Base-by-base conservation (phyloP, 2,113 vertebrate genomes). In the Leptobrachium leishanense region DNA sequence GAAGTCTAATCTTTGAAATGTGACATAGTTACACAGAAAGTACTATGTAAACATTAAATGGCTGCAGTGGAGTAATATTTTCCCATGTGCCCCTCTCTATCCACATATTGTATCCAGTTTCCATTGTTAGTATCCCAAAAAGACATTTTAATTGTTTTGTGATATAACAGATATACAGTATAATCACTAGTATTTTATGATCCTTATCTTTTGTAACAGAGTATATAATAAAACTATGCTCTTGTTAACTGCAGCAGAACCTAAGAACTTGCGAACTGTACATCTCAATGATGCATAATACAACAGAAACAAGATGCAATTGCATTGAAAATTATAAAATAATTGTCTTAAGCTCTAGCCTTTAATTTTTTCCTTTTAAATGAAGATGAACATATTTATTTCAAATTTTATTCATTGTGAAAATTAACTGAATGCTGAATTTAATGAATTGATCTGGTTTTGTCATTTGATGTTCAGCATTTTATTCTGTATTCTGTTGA, bases 1-100 rank as follows among this genome's bases (percentile, higher is more conserved):
- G 77, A 74, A 74, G 77, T 80, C 67, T 80, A 80, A 80, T 79
- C 63, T 74, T 59, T 74, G 70, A 80, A 80, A 80, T 80, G 64
- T 74, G 71, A 59, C 70, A 74, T 74, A 74, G 71, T 73, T 80
- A 80, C 77, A 80, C 68, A 68, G 64, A 80, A 41, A 57, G 77
- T 67, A 74, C 64, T 74, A 71, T 74, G 77, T 68, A 80, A 80
- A 80, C 71, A 74, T 68, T 80, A 74, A 80, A 80, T 74, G 70
- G 40, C 77, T 73, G 63, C 77, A 80, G 53, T 68, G 63, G 71
- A 70, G 64, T 53, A 57, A 40, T 64, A 3, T 46, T 68, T 43
- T 74, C 77, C 77, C 77, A 57, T 53, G 68, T 80, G 77, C 40
- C 50, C 59, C 71, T 74, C 71, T 74, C 50, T 68, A 41, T 20